Conservation (phyloP, 2,797 vertebrate species). For the Rhinatrema bivittatum region DNA sequence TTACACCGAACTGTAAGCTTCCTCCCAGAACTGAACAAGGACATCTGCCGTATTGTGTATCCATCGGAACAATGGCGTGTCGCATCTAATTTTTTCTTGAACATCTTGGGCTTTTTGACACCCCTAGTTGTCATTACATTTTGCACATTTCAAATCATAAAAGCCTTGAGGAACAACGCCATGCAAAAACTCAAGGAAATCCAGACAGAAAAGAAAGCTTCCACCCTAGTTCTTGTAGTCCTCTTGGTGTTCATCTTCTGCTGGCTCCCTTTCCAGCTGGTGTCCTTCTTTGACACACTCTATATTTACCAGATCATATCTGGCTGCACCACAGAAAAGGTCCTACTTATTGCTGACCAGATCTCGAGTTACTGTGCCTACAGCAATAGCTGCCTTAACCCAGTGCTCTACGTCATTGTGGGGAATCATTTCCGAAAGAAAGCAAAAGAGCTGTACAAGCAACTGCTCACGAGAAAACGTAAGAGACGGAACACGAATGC, state of each 20-base stretch:
- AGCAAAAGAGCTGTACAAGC: slow-evolving; percentile 47
- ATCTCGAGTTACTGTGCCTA: slow-evolving; percentile 59
- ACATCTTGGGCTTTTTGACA: slow-evolving; percentile 65
- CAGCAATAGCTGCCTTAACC: slow-evolving; percentile 82
- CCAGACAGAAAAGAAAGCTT: slow-evolving; percentile 63
- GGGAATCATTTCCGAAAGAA: slow-evolving; percentile 78
- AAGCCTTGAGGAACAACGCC: slow-evolving; percentile 50
- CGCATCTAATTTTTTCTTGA: slow-evolving; percentile 61
- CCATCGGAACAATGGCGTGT: slow-evolving; percentile 59
- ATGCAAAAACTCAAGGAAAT: slow-evolving; percentile 47
- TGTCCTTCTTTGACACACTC: slow-evolving; percentile 66
- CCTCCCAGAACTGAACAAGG: slow-evolving; percentile 29
- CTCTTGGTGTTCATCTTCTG: slow-evolving; percentile 67
- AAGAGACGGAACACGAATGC: slow-evolving; percentile 13
- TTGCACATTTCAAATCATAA: slow-evolving; percentile 65
- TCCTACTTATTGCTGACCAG: slow-evolving; percentile 59
- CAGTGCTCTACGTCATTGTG: slow-evolving; percentile 78
- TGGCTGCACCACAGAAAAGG: slow-evolving; percentile 36
- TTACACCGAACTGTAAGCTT: slow-evolving; percentile 59
- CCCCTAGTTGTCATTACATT: slow-evolving; percentile 64
- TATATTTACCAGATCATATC: slow-evolving; percentile 23
- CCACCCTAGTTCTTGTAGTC: slow-evolving; percentile 61
- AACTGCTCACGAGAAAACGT: not conserved
- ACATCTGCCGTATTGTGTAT: slow-evolving; percentile 55
- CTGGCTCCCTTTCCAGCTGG: slow-evolving; percentile 78